Base-by-base conservation (phyloP, 2,888 invertebrate species). In the Lasius fuliginosus region DNA sequence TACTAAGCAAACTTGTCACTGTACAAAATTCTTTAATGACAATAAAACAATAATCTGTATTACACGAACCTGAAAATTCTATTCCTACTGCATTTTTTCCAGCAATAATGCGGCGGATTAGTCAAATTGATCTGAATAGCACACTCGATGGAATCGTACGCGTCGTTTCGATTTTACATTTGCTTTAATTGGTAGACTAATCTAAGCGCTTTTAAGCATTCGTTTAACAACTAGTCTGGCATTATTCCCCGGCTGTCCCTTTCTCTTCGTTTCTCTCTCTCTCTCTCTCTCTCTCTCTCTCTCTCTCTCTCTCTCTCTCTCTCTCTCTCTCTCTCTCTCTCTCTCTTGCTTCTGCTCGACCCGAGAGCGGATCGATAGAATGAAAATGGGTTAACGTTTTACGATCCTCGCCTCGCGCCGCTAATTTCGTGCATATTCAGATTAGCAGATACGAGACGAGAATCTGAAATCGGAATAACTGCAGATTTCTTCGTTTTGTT, bases 161-260 rank as follows among this genome's bases (percentile, higher is more conserved):
- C 40, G 62, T 74, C 58, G 64, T 62, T 74, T 60, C 85, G 84
- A 90, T 81, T 86, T 89, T 85, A 82, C 76, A 42, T 67, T 46
- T 46, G 83, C 82, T 84, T 77, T 88, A 90, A 89, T 89, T 86
- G 87, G 86, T 85, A 82, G 83, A 84, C 79, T 74, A 82, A 86
- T 88, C 89, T 85, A 90, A 89, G 77, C 71, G 73, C 65, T 82
- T 88, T 88, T 85, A 88, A 88, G 82, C 76, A 82, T 81, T 85
- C 82, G 74, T 83, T 90, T 85, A 90, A 87, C 64, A 86, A 85
- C 87, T 76, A 85, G 79, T 83, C 82, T 76, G 67, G 53, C 83
- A 85, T 83, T 88, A 89, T 90, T 74, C 69, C 18, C 62, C 68
- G 3, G 5, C 49, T 36, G 46, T 71, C 69, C 30, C 42, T 58